Evolutionary conservation across 1,140 invertebrate species (phyloP).

Genomic region (Zaprionus capensis): DNA sequence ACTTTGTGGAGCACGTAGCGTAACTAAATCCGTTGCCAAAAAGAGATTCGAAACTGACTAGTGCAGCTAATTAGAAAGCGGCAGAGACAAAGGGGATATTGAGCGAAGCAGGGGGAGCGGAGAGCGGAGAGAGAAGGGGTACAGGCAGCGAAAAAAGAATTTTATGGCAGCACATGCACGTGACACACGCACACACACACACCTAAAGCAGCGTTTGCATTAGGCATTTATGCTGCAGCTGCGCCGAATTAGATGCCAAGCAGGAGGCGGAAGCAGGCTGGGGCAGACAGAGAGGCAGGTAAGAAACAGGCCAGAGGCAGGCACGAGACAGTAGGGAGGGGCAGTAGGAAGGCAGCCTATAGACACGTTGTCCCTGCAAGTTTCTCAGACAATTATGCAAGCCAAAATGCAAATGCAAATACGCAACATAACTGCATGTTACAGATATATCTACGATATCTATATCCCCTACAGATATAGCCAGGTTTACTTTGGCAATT

Average conservation of each 20-base stretch:
- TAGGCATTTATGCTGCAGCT: slow-evolving; percentile 1
- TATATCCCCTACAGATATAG: neutral
- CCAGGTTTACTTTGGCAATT: neutral
- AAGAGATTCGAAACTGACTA: slow-evolving; percentile 35
- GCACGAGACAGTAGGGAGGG: no score
- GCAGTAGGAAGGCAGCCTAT: no score
- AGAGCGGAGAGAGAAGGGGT: no score
- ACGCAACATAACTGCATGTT: neutral
- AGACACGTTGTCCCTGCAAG: neutral
- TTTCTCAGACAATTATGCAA: slow-evolving; percentile 1
- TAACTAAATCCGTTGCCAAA: slow-evolving; percentile 11
- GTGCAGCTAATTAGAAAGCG: slow-evolving; percentile 39
- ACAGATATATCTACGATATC: neutral
- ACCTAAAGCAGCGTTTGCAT: slow-evolving; percentile 8
- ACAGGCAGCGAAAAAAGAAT: slow-evolving; percentile 31
- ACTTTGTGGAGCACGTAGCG: slow-evolving; percentile 34
- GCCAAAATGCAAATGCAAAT: slow-evolving; percentile 1
- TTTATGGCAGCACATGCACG: slow-evolving; percentile 43
- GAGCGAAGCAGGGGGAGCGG: neutral
- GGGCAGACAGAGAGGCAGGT: neutral
- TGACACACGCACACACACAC: slow-evolving; percentile 27
- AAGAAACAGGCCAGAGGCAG: no score
- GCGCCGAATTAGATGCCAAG: slow-evolving; percentile 15
- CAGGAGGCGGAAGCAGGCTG: neutral
- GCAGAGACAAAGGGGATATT: neutral